These are phyloP conservation scores for Lipotes vexillifer DNA, from an alignment of 2,113 vertebrate species.

Conservation along the genomic window DNA sequence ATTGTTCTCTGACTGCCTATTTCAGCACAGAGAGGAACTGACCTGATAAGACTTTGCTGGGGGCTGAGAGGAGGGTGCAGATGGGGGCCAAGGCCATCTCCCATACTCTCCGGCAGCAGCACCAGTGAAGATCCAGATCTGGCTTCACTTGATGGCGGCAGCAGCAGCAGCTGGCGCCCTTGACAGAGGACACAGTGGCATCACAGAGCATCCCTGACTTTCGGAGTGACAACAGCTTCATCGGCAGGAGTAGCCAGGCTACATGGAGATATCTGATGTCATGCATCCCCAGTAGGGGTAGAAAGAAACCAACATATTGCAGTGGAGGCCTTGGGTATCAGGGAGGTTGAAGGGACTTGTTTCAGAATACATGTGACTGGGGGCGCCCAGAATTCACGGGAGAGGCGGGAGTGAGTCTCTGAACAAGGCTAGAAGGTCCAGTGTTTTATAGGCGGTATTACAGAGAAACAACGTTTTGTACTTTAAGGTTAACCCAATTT, in stretches of 20 bases:
- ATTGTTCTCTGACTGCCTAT: neutral
- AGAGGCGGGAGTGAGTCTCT: neutral
- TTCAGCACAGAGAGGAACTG: neutral
- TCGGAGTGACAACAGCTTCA: neutral
- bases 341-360: neutral
- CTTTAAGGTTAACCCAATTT: neutral
- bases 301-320: neutral
- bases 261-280: neutral
- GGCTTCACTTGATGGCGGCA: neutral
- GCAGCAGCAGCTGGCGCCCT: neutral
- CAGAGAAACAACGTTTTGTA: neutral
- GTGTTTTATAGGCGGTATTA: neutral
- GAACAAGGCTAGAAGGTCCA: neutral
- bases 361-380: neutral
- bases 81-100: neutral
- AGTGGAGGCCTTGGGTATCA: neutral
- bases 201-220: neutral
- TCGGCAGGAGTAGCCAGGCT: neutral
- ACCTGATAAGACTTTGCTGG: neutral
- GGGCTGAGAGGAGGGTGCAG: fast-evolving
- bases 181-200: neutral
- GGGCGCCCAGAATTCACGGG: neutral
- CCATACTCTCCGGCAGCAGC: neutral
- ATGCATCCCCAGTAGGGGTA: neutral
- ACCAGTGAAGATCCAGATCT: neutral